phyloP scores from a whole-genome alignment of 2,113 vertebrate species.

The Canis aureus region DNA sequence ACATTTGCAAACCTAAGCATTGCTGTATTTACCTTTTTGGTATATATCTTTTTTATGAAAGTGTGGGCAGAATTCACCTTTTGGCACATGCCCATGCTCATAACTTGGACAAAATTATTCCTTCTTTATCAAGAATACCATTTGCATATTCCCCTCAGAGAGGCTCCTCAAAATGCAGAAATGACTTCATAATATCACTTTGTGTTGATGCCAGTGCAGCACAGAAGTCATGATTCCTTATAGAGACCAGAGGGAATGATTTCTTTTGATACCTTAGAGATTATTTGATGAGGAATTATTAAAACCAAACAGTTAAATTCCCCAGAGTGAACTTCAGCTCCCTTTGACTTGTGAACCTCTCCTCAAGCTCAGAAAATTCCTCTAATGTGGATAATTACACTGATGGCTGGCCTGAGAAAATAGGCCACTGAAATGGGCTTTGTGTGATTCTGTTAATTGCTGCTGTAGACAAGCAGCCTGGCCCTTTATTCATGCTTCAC shows the following conservation, averaged over 20 bases:
- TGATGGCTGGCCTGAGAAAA: conserved; percentile 80
- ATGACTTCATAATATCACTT: not conserved
- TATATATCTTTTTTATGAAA: not conserved
- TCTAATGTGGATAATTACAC: conserved; percentile 81
- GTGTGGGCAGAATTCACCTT: not conserved
- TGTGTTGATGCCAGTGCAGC: not conserved
- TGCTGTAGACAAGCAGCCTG: conserved; percentile 80
- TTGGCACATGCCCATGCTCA: not conserved
- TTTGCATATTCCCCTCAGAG: not conserved
- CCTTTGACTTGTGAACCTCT: conserved; percentile 77
- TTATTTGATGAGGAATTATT: conserved; percentile 68
- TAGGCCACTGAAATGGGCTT: conserved; percentile 71
- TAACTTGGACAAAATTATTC: not conserved
- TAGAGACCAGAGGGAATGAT: not conserved
- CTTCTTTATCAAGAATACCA: not conserved
- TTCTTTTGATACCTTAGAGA: conserved; percentile 61
- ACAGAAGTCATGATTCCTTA: not conserved
- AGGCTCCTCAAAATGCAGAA: not conserved
- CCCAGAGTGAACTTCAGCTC: conserved; percentile 65
- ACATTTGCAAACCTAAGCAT: not conserved
- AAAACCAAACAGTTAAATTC: conserved; percentile 77
- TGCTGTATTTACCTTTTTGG: not conserved
- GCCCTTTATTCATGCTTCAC: conserved; percentile 77
- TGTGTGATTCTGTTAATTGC: conserved; percentile 82
- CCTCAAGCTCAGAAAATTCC: conserved; percentile 66